A percentile compares a stretch with the other conserved stretches of the same genome.
Conservation (phyloP, 1,140 invertebrate species). For the Magallana gigas region DNA sequence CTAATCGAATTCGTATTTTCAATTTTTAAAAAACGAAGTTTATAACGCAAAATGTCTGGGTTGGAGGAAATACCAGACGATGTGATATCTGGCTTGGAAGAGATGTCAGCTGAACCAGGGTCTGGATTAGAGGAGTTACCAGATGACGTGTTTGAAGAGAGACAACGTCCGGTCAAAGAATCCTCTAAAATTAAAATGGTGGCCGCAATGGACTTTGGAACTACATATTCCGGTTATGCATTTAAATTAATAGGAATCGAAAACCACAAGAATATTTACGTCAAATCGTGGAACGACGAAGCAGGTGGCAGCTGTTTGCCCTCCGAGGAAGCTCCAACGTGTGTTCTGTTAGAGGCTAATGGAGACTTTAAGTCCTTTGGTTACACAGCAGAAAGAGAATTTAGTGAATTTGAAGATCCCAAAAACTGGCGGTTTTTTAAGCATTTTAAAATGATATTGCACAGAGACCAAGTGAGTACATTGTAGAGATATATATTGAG, state of each 20-base stretch:
- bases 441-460: constrained; percentile 83
- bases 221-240: constrained; percentile 11
- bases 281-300: constrained; percentile 6
- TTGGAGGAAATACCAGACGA: not conserved
- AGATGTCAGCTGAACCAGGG: not conserved
- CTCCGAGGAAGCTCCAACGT: constrained; percentile 82
- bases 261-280: not conserved
- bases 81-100: not conserved
- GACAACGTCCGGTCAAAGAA: not conserved
- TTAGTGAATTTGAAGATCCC: constrained; percentile 81
- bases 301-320: not conserved
- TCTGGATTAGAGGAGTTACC: not conserved
- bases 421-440: constrained; percentile 82
- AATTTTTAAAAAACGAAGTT: no score
- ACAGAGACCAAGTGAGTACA: constrained; percentile 79
- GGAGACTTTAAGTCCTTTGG: constrained; percentile 83
- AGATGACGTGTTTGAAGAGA: not conserved
- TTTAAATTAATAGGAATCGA: not conserved
- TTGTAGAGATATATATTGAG: no score
- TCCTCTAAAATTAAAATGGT: not conserved
- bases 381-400: constrained; percentile 81
- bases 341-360: constrained; percentile 80
- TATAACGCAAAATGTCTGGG: no score
- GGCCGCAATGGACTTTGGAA: constrained; percentile 21
- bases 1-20: no score